Evolutionary conservation across 1,140 invertebrate genomes (phyloP), one percentile per base, ranked within the genome.

Genomic region (Hylaeus volcanicus): DNA sequence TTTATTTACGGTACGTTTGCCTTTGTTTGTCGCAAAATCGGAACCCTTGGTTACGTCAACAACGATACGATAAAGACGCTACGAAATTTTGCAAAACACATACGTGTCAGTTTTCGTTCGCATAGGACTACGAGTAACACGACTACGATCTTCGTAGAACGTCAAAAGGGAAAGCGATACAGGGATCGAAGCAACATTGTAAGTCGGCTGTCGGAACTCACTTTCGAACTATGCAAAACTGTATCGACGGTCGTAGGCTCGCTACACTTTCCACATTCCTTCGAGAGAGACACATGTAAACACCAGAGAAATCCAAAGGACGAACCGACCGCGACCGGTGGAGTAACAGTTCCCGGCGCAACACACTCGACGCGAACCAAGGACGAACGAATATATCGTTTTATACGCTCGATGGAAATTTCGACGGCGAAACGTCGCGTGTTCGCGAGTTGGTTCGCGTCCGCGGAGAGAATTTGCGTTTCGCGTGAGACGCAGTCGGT

Each of bases 141-240:
- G 39, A 9, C 39, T 5, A 12, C 9, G 6, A 53, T 5, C n/a
- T 14, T 1, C 5, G 15, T 55, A 8, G 5, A 60, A 51, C 37
- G 39, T 45, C 51, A 45, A 65, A 79, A 56, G 51, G 12, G 60
- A 72, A 58, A 72, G 60, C 41, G 39, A 71, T 37, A 14, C 39
- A 56, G 39, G 26, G 55, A 48, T 69, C 55, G 41, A 43, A 76
- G 15, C 8, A 77, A 55, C 26, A 26, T 48, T 64, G 51, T 48
- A 41, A 56, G 2, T 48, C 53, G 43, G 9, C 41, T 11, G 53
- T 60, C 56, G 14, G 26, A 64, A 74, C 77, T 79, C 77, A 79
- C 77, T 79, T 79, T 79, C 77, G 15, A 79, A 9, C 61, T 58
- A 79, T 74, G 51, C 43, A 66, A 66, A 79, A 79, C 37, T 64